Conservation (phyloP, 2,888 invertebrate genomes). For the Isotomurus palustris region DNA sequence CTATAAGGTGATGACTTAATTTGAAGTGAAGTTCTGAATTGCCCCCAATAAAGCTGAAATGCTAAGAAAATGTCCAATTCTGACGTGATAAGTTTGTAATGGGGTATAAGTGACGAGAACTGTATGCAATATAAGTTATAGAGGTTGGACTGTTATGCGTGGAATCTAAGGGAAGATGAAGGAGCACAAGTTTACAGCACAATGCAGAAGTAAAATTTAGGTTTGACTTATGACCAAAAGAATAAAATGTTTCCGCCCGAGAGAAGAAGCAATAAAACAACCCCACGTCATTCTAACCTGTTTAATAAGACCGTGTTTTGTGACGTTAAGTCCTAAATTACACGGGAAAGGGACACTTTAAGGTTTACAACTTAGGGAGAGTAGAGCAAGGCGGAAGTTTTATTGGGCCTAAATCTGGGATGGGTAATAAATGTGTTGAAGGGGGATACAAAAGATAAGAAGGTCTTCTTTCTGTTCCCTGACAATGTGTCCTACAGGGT, state of each 20-base stretch:
- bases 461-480: no score
- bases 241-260: background rate
- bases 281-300: conserved; percentile 4
- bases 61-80: conserved; percentile 6
- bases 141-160: no score
- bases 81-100: conserved; percentile 3
- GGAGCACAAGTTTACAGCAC: no score
- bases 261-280: conserved; percentile 6
- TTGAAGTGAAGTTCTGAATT: background rate
- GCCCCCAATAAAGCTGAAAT: background rate
- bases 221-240: background rate
- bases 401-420: conserved; percentile 5
- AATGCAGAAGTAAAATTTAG: no score
- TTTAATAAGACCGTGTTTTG: background rate
- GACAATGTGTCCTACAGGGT: no score
- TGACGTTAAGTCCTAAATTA: background rate
- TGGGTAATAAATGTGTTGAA: conserved; percentile 6
- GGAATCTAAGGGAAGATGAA: no score
- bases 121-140: no score
- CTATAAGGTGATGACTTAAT: conserved; percentile 4
- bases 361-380: conserved; percentile 2
- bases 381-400: conserved; percentile 2
- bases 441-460: conserved; percentile 6
- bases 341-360: conserved; percentile 6
- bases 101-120: background rate